Base-by-base conservation (phyloP, 2,888 invertebrate species). In the Digitonthophagus gazella region DNA sequence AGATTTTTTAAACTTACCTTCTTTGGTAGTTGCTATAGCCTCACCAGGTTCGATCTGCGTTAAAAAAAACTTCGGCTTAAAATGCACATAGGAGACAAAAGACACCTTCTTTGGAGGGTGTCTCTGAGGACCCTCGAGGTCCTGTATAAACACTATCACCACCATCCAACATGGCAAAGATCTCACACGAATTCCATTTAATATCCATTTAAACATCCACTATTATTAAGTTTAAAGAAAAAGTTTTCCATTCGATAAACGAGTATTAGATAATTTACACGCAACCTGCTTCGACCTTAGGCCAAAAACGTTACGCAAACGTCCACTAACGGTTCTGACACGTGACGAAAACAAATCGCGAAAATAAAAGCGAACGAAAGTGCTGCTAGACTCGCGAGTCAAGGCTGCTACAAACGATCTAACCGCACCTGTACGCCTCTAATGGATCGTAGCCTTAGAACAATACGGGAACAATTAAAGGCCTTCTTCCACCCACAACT, bases 21-120 rank as follows among this genome's bases (percentile, higher is more conserved):
- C 93, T 90, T 93, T 93, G 85, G 93, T 93, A 81, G 92, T 91
- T 78, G 93, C 93, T 85, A 91, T 88, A 74, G 92, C 90, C 79
- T 92, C 91, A 65, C 90, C 91, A 71, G 91, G 90, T 81, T 90
- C 90, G 72, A 83, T 81, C 83, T 83, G 82, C 71, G 80, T 72
- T 76, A 74, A 79, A 77, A 80, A 80, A 69, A 78, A 76, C 72
- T 74, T 73, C 8, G 80, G 80, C 72, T 82, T 80, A 77, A 83
- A 79, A 74, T 81, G 77, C 56, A 83, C 80, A 72, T 79, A 80
- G 63, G 82, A 81, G 72, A 82, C 79, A 74, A 82, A 83, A 4
- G 81, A 79, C 66, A 82, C 74, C 61, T 73, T 72, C 65, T 72
- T 71, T 74, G 80, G 76, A 73, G 75, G 75, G 71, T 77, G 75